Evolutionary conservation across 2,113 vertebrate genomes (phyloP).

Genomic region (Numenius arquata): DNA sequence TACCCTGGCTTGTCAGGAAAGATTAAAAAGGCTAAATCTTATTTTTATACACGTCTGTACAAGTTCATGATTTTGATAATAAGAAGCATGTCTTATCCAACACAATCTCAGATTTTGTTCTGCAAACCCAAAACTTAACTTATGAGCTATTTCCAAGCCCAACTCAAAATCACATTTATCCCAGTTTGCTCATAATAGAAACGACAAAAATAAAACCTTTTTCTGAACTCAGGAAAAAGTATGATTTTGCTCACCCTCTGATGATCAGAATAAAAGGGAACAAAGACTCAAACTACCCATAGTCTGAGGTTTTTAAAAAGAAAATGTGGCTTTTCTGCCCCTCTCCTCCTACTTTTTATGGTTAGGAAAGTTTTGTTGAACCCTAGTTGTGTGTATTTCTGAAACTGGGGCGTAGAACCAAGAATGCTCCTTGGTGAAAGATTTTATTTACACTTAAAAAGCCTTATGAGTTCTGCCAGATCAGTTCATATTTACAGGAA

Average conservation of each 20-base stretch:
- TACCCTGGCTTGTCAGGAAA: slow-evolving; percentile 16
- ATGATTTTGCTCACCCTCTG: slow-evolving; percentile 15
- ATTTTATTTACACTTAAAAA: neutral
- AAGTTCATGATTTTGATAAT: neutral
- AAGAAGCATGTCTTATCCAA: neutral
- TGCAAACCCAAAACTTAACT: neutral
- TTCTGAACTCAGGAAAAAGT: slow-evolving; percentile 34
- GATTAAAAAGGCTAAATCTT: slow-evolving; percentile 19
- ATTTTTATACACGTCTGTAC: neutral
- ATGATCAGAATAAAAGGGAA: slow-evolving; percentile 35
- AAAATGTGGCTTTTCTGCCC: slow-evolving; percentile 26
- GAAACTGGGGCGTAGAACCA: slow-evolving; percentile 16
- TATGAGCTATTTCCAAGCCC: slow-evolving; percentile 17
- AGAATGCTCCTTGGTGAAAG: neutral
- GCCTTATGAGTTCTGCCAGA: neutral
- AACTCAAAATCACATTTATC: slow-evolving; percentile 28
- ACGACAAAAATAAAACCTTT: slow-evolving; percentile 48
- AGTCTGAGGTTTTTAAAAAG: slow-evolving; percentile 11
- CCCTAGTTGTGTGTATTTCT: neutral
- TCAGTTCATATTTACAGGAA: neutral
- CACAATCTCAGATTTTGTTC: neutral
- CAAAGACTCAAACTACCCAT: slow-evolving; percentile 39
- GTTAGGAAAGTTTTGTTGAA: slow-evolving; percentile 18
- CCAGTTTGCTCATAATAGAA: slow-evolving; percentile 48
- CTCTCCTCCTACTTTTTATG: neutral